Evolutionary conservation across 1,140 invertebrate genomes (phyloP), one percentile per base, ranked within the genome.

Genomic region (Liolophura sinensis): DNA sequence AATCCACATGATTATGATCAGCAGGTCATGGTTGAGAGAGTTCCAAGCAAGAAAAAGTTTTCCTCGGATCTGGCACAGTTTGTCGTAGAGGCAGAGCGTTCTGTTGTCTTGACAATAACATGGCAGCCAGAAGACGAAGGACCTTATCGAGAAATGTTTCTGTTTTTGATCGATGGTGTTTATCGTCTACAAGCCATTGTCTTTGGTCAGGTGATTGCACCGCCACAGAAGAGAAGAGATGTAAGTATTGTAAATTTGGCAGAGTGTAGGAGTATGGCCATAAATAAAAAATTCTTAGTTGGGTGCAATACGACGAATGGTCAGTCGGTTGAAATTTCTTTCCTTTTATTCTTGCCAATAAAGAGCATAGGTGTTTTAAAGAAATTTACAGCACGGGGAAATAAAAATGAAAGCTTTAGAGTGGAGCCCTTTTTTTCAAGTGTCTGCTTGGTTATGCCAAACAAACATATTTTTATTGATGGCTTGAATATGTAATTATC

Each of bases 1-100:
- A 82, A 82, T 60, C 78, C 78, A 5, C 73, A 79, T 68, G 78
- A 79, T 47, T 79, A 77, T 64, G 73, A 75, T 25, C 80, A 82
- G 60, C 63, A 71, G 54, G 80, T 82, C 7, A 59, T 75, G 12
- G 64, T 82, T 18, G 78, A 80, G 60, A 72, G 71, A 62, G 77
- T 79, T 67, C 80, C 80, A 25, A 65, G 61, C 65, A 77, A 79
- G 62, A 79, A 78, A 52, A 68, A 75, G 24, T 80, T 80, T 63
- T 67, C 52, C 24, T 58, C 78, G 31, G 72, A 80, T 56, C 25
- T 63, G 25, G 60, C 57, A 47, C 70, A 74, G 51, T 76, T 80
- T 66, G 56, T 48, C 16, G 75, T 82, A 14, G 67, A 50, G 18
- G 67, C 76, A 57, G 70, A 73, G 31, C 70, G 65, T 22, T 65